These are phyloP conservation scores for Sciurus carolinensis DNA, from an alignment of 2,797 vertebrate species.

Conservation along the genomic window DNA sequence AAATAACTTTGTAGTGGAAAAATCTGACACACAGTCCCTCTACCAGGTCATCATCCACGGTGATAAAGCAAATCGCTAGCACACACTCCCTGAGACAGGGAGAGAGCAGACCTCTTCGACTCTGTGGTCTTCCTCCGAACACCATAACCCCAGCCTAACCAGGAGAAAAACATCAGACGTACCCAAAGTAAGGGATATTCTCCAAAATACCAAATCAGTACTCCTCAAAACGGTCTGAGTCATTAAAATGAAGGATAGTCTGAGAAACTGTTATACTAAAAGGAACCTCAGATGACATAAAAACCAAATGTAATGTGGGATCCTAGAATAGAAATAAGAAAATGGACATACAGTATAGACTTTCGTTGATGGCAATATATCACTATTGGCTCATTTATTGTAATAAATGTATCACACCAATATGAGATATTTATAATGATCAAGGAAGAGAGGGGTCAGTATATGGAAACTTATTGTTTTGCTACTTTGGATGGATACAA, in stretches of 20 bases:
- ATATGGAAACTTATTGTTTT: neutral
- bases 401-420: neutral
- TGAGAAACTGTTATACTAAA: neutral
- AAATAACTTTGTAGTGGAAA: neutral
- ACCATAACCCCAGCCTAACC: neutral
- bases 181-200: neutral
- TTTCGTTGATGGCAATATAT: neutral
- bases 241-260: neutral
- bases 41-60: neutral
- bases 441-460: neutral
- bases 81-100: accelerated
- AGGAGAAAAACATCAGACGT: neutral
- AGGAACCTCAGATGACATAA: neutral
- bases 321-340: neutral
- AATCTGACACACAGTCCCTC: neutral
- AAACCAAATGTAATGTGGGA: neutral
- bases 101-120: accelerated
- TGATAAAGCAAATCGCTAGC: neutral
- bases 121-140: neutral
- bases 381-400: neutral
- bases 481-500: neutral
- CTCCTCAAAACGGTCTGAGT: neutral
- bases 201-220: neutral
- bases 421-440: neutral
- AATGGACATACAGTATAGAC: neutral